Base-by-base conservation (phyloP, 2,888 invertebrate species). In the Crioceris asparagi region DNA sequence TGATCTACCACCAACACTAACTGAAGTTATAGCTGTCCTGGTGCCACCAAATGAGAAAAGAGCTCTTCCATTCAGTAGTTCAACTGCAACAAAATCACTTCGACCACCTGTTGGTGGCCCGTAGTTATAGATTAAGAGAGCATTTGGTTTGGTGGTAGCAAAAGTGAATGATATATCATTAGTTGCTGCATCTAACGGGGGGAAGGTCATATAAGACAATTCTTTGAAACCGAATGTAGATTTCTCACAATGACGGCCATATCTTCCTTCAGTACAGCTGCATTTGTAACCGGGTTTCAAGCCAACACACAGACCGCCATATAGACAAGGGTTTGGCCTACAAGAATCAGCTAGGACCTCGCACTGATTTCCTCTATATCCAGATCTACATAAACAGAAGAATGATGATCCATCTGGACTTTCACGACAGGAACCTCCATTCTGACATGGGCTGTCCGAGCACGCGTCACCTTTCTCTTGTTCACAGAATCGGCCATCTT, bases 91-190 rank as follows among this genome's bases (percentile, higher is more conserved):
- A 57, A 94, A 96, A 64, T 92, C 91, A 0, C 88, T 90, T 47
- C 91, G 71, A 7, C 91, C 91, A 3, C 86, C 87, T 17, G 79
- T 83, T 59, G 88, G 88, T 2, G 80, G 71, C 1, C 92, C 92
- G 57, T 83, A 93, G 57, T 92, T 93, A 62, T 93, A 96, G 1
- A 92, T 69, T n/a, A 96, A 66, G 7, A 96, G 67, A 1, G 88
- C 80, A 59, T 92, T 79, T 0, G 79, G 74, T 61, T 88, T 88
- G 2, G 85, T 83, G 0, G 93, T 94, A 1, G 93, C 83, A 63
- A 93, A 91, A 38, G 87, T 80, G 36, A 94, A 77, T 0, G 86
- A 83, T 45, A 94, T 86, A 55, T 91, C 90, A 60, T 93, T 93
- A 2, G 88, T 90, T 32, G 82, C 84, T 1, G 86, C 79, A 59